Evolutionary conservation across 2,888 invertebrate genomes (phyloP), one percentile per base, ranked within the genome.

Genomic region (Apodemia mormo): DNA sequence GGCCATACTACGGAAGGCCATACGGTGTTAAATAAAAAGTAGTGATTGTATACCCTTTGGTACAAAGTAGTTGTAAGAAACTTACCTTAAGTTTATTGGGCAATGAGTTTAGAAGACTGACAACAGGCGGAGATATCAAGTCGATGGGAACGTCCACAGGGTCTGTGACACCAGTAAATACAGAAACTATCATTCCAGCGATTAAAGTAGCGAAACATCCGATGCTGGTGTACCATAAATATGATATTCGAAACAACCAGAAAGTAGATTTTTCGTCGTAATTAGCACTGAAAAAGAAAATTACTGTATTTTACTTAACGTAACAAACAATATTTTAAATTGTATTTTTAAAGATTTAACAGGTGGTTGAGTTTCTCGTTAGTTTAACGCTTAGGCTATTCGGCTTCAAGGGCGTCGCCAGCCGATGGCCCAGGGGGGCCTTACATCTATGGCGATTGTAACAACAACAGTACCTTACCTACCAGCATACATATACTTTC

Each of bases 201-300:
- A 96, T 79, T 37, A 98, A 87, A 0, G 97, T 97, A 0, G 96
- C 90, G 4, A 95, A 76, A 76, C 96, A 96, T 4, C 98, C 98
- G 70, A 98, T 95, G 68, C 95, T 95, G 8, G 97, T 97, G 88
- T 98, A 98, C 98, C 98, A 98, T 81, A 98, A 94, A 85, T 98
- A 98, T 45, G 97, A 97, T 69, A 97, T 90, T n/a, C 95, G 94
- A 83, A 96, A 97, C 71, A 97, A 84, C 83, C 94, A 88, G 75
- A 92, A 91, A 2, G 92, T 89, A 40, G 40, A 0, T 37, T 83
- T 82, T 54, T 84, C 86, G 8, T 78, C 77, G 64, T 76, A 80
- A 69, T 84, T 84, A 22, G 30, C 58, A 12, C 58, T 58, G 58
- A 6, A 58, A 58, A 58, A 14, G 4, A 14, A 49, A 5, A 14